Base-by-base conservation (phyloP, 2,888 invertebrate species). In the Deroplatys truncata region DNA sequence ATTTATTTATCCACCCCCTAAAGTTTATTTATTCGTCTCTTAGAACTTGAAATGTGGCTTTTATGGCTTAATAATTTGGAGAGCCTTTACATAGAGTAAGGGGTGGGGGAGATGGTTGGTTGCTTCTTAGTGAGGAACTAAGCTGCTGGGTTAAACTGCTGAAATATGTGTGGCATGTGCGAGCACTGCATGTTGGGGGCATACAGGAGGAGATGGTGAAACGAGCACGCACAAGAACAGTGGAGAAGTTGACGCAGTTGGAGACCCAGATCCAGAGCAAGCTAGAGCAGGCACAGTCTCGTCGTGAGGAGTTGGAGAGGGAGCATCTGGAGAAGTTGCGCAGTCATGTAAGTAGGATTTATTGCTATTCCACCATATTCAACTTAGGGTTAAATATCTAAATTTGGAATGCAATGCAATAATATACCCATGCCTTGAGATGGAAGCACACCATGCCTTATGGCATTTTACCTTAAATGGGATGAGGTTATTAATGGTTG, bases 281-380 rank as follows among this genome's bases (percentile, higher is more conserved):
- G 93, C 93, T 96, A 92, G 95, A 95, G 91, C 95, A 95, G 90
- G 96, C 96, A 88, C 96, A 96, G 92, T 95, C 95, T 92, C 96
- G 98, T 92, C 96, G 97, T 87, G 96, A 96, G 92, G 95, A 95
- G 92, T 94, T 97, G 91, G 97, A 97, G 93, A 96, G 96, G 92
- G 97, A 97, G 93, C 96, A 97, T 93, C 95, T 96, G 93, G 97
- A 97, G 93, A 96, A 96, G 92, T 95, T 97, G 91, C 96, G 96
- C 93, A 96, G 95, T 93, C 96, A 97, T 92, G 97, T 97, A 93
- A 96, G 96, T 95, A 92, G 56, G 7, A 4, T 20, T 72, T 72
- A 25, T 4, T 72, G 56, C 25, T 72, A 7, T 72, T n/a, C 56
- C 56, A 72, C 56, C 56, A 72, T 72, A 25, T 20, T 72, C 49